A percentile compares a stretch with the other conserved stretches of the same genome.
phyloP scores from a whole-genome alignment of 2,797 vertebrate genomes.

The Sebastes goodei region DNA sequence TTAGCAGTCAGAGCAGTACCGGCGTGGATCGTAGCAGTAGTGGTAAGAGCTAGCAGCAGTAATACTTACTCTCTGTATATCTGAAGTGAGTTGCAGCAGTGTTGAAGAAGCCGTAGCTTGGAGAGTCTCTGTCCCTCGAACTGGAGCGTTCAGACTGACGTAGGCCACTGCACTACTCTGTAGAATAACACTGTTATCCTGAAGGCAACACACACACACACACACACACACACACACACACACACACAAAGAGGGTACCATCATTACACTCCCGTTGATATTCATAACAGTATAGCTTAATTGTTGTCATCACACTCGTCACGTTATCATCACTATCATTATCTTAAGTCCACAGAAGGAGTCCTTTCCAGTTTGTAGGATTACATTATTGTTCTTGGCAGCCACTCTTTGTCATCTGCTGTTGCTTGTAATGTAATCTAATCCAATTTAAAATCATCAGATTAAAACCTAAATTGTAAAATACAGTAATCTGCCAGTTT shows the following conservation, averaged over 20 bases:
- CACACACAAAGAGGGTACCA: not conserved
- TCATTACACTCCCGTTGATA: not conserved
- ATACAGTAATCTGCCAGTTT: not conserved
- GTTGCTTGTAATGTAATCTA: not conserved
- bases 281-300: not conserved
- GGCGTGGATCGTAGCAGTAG: not conserved
- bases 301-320: not conserved
- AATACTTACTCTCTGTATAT: conserved; percentile 80
- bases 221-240: not conserved
- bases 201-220: conserved; percentile 47
- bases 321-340: not conserved
- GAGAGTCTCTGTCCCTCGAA: conserved; percentile 85
- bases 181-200: conserved; percentile 90
- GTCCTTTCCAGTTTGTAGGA: not conserved
- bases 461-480: not conserved
- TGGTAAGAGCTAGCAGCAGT: not conserved
- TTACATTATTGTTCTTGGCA: not conserved
- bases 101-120: conserved; percentile 88
- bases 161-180: conserved; percentile 90
- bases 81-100: conserved; percentile 87
- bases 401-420: not conserved
- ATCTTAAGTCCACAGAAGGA: not conserved
- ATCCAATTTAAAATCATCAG: not conserved
- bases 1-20: no score
- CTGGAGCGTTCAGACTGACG: conserved; percentile 87